Base-by-base conservation (phyloP, 2,888 invertebrate genomes). In the Eupithecia inturbata region DNA sequence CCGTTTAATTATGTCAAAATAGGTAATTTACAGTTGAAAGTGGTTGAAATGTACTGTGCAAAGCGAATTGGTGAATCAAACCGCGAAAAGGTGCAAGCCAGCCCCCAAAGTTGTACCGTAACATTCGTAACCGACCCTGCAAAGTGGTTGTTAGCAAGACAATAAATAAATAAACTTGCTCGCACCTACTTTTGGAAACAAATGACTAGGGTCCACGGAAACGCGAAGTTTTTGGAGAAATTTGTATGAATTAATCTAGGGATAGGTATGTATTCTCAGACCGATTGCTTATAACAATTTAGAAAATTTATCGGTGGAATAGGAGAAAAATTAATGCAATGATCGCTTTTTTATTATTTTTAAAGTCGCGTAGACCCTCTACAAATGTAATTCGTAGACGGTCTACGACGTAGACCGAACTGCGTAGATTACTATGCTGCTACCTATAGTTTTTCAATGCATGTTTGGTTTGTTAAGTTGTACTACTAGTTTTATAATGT, bases 1-100 rank as follows among this genome's bases (percentile, higher is more conserved):
- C 77, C 77, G 78, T 81, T 79, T 82, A 82, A 83, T 81, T 80
- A 77, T 73, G 77, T 76, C 71, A 78, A 81, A 83, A 82, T 80
- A 78, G 67, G 45, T 73, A 68, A 60, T 60, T 68, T n/a, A 53
- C 70, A 9, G 68, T 79, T n/a, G 36, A 36, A 64, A 10, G n/a
- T 64, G 63, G 33, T 33, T 82, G 72, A 80, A 82, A 79, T 72
- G 79, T 81, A 76, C 78, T 79, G 77, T 66, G 36, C 45, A 71
- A 68, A 45, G 62, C 45, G 70, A 82, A 82, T 79, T 77, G 76
- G 66, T 16, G 77, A 81, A 82, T 80, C 75, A 77, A 76, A 81
- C 80, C 81, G 80, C 82, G 39, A 80, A 86, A 83, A 81, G 82
- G 79, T 81, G 71, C 67, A 70, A 75, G 77, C 67, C 36, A 69